These are phyloP conservation scores for Chloropsis cyanopogon DNA, from an alignment of 2,113 vertebrate species.

Conservation along the genomic window DNA sequence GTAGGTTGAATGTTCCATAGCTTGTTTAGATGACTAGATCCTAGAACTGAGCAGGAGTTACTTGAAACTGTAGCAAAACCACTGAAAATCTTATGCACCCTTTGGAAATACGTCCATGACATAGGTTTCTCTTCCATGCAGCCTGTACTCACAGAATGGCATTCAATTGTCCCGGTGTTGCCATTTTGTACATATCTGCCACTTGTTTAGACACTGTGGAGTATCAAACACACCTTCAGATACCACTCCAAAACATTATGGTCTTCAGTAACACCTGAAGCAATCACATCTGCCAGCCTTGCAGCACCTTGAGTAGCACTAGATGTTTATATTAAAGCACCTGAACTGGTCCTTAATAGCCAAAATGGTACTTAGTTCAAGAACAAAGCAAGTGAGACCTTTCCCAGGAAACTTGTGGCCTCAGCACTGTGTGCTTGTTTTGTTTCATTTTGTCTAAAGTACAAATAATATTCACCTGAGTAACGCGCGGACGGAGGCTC, in stretches of 20 bases:
- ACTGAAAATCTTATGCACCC: background rate
- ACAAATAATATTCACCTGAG: constrained; percentile 40
- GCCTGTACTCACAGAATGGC: background rate
- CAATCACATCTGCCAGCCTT: background rate
- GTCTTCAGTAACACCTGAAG: background rate
- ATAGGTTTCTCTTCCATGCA: background rate
- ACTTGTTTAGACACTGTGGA: background rate
- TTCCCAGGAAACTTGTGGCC: background rate
- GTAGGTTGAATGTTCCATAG: background rate
- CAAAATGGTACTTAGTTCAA: background rate
- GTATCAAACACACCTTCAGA: background rate
- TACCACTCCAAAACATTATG: background rate
- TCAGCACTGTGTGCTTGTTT: background rate
- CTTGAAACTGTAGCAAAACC: background rate
- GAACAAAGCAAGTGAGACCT: background rate
- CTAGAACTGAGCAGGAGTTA: background rate
- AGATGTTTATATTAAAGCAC: background rate
- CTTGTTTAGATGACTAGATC: background rate
- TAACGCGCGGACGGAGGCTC: background rate
- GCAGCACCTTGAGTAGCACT: background rate
- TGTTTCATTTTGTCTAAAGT: background rate
- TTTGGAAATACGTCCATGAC: background rate
- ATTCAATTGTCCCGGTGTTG: background rate
- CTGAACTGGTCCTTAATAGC: background rate
- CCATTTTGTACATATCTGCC: background rate